These are phyloP conservation scores for Acyrthosiphon pisum DNA, from an alignment of 1,140 invertebrate genomes.

Conservation along the genomic window DNA sequence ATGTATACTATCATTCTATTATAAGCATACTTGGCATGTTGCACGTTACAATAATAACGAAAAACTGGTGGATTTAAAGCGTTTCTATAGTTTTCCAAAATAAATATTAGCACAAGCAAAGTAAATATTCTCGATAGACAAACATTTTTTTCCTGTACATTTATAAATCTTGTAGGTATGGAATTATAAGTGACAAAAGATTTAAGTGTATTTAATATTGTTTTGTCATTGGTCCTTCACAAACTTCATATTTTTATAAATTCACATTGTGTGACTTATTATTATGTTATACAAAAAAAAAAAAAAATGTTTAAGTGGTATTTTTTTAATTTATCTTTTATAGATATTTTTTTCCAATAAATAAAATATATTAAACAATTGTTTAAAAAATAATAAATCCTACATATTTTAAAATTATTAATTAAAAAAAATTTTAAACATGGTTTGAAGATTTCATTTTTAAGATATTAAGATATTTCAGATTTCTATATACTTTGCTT, in stretches of 20 bases:
- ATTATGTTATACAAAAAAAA: background rate
- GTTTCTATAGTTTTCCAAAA: background rate
- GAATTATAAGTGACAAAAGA: background rate
- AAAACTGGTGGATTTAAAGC: background rate
- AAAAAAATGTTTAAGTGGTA: background rate
- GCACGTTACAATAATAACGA: background rate
- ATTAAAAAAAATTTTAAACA: background rate
- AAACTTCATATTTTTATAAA: constrained; percentile 11
- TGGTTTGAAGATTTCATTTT: background rate
- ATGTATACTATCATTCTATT: background rate
- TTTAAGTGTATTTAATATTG: background rate
- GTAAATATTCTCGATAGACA: background rate
- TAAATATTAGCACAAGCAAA: background rate
- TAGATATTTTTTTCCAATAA: background rate
- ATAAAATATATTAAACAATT: background rate
- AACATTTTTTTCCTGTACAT: background rate
- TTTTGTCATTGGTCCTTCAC: background rate
- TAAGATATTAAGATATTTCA: too few species aligned
- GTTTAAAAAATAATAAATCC: background rate
- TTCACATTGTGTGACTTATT: background rate
- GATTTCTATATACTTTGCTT: background rate
- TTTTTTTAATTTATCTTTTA: background rate
- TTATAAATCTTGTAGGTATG: background rate
- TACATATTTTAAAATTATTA: background rate
- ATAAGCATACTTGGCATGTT: background rate